Evolutionary conservation across 1,140 invertebrate genomes (phyloP).

Genomic region (Eumeta japonica): DNA sequence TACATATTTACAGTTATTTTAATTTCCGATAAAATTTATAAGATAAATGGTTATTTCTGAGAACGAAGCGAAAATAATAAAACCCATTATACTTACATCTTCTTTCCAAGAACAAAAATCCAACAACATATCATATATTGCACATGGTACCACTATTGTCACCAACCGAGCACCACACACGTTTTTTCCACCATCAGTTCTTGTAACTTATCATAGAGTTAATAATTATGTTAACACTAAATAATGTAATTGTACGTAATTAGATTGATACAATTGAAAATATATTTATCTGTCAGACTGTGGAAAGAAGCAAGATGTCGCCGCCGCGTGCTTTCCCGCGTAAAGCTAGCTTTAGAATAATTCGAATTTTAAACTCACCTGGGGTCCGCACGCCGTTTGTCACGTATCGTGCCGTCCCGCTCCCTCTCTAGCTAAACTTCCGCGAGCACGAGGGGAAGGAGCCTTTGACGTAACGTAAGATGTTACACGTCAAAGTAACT

Average conservation of each 20-base stretch:
- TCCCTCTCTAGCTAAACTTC: slow-evolving; percentile 8
- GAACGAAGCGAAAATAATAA: no score
- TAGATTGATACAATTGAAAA: slow-evolving; percentile 19
- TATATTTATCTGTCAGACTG: no score
- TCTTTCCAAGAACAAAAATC: no score
- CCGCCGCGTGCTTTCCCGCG: slow-evolving; percentile 46
- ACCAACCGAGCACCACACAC: no score
- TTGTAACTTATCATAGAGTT: slow-evolving; percentile 5
- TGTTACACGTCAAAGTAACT: slow-evolving; percentile 25
- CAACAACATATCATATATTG: no score
- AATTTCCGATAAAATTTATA: no score
- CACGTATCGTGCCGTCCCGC: slow-evolving; percentile 17
- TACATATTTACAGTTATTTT: no score
- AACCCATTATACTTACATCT: no score
- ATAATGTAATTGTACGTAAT: slow-evolving; percentile 8
- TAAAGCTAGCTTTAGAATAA: slow-evolving; percentile 49
- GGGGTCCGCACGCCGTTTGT: slow-evolving; percentile 37
- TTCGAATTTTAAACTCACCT: slow-evolving; percentile 34
- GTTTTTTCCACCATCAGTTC: slow-evolving; percentile 10
- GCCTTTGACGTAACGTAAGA: slow-evolving; percentile 32
- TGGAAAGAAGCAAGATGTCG: slow-evolving; percentile 13
- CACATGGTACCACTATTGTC: no score
- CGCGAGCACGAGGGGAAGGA: slow-evolving; percentile 18
- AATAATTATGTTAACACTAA: slow-evolving; percentile 14
- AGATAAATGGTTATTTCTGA: no score